Percentiles rank a stretch among this genome's conserved stretches.
Conservation (phyloP, 2,888 invertebrate species). For the Hirtodrosophila alboralis region DNA sequence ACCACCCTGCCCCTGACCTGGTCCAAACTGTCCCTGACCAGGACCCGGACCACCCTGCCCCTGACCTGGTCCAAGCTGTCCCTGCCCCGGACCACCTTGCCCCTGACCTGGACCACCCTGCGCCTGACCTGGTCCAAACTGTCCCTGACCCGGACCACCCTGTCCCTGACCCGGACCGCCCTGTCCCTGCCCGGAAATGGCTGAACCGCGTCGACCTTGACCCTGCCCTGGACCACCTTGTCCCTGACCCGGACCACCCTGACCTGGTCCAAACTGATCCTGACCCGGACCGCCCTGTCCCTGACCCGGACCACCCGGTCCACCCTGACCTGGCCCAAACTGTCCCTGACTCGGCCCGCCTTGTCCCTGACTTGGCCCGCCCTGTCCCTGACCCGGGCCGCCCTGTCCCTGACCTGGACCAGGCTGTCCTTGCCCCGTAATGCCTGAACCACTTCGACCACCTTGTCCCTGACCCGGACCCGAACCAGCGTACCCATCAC, state of each 20-base stretch:
- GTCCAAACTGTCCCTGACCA: background rate
- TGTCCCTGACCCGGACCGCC: background rate
- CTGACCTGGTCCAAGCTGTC: background rate
- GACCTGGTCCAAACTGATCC: no score
- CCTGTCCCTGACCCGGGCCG: background rate
- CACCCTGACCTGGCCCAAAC: background rate
- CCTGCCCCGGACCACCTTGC: background rate
- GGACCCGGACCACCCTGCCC: background rate
- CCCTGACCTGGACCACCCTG: constrained; percentile 1
- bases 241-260: background rate
- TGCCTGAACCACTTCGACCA: no score
- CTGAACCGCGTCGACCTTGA: background rate
- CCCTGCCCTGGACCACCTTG: background rate
- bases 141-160: background rate
- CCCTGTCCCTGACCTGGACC: background rate
- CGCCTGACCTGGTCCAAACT: background rate
- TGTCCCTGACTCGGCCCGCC: background rate
- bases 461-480: background rate
- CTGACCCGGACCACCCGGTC: background rate
- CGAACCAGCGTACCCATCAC: background rate
- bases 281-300: background rate
- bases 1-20: background rate
- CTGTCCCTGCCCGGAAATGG: background rate
- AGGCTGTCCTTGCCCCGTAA: background rate
- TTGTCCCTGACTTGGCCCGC: background rate